A percentile compares a stretch with the other conserved stretches of the same genome.
These are phyloP conservation scores for Willowsia nigromaculata DNA, from an alignment of 2,888 invertebrate genomes.

Conservation along the genomic window DNA sequence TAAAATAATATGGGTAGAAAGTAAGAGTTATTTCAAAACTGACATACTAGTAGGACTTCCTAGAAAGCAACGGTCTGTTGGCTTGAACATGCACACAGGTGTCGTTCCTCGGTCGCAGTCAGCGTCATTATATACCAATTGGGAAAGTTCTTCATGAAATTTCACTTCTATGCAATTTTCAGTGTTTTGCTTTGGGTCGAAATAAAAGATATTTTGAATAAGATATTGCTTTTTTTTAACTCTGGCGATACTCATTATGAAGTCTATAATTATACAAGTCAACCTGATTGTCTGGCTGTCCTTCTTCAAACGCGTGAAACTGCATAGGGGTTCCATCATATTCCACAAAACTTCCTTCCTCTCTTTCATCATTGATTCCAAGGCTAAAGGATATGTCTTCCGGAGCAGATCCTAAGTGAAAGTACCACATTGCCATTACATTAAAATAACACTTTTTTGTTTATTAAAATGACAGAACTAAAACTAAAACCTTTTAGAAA, in stretches of 20 bases:
- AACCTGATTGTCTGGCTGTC: slow-evolving; percentile 36
- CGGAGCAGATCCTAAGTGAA: background rate
- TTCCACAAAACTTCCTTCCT: slow-evolving; percentile 41
- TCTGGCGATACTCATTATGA: too few relatives aligned
- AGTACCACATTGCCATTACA: background rate
- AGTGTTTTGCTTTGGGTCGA: background rate
- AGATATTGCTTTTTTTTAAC: too few relatives aligned
- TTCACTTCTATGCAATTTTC: slow-evolving; percentile 27
- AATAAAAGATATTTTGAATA: too few relatives aligned
- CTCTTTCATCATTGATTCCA: slow-evolving; percentile 29
- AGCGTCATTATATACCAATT: slow-evolving; percentile 30
- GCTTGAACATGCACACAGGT: slow-evolving; percentile 43
- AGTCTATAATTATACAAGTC: too few relatives aligned
- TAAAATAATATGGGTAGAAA: background rate
- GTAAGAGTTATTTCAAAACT: background rate
- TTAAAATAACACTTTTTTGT: too few relatives aligned
- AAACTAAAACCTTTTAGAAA: background rate
- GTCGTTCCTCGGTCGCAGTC: background rate
- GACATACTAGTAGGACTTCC: slow-evolving; percentile 46
- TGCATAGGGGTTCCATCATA: slow-evolving; percentile 40
- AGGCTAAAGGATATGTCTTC: background rate
- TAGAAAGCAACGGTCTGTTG: background rate
- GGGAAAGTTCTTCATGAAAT: background rate
- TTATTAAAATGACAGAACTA: too few relatives aligned
- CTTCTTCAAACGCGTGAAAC: slow-evolving; percentile 33